Evolutionary conservation across 2,113 vertebrate genomes (phyloP).

Genomic region (Tonatia bakeri): DNA sequence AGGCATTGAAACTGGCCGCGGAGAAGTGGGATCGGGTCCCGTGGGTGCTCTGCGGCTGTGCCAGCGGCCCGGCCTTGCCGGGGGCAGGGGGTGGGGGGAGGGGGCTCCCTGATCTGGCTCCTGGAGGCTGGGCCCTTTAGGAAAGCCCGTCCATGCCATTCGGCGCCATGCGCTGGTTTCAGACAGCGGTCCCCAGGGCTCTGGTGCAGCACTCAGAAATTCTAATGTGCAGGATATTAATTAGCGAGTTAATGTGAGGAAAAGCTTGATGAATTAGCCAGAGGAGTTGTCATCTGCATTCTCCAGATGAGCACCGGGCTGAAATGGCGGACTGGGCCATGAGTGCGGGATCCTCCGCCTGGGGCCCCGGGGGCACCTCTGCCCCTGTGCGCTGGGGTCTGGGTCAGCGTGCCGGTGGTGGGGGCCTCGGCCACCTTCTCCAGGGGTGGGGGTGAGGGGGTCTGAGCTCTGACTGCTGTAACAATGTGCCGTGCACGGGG

Average conservation of each 20-base stretch:
- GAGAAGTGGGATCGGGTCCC: fast-evolving
- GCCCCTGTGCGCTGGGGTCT: background rate
- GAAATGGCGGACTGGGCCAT: background rate
- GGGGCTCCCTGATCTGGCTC: background rate
- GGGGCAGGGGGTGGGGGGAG: fast-evolving
- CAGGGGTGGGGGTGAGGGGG: background rate
- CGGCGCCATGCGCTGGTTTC: background rate
- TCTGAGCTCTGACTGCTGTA: fast-evolving
- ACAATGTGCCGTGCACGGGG: fast-evolving
- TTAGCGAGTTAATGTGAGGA: background rate
- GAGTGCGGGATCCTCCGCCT: fast-evolving
- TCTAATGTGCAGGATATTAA: background rate
- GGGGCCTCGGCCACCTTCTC: background rate
- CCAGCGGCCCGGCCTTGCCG: fast-evolving
- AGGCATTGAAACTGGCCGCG: fast-evolving
- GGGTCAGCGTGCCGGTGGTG: background rate
- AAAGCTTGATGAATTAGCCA: background rate
- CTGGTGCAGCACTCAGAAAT: fast-evolving
- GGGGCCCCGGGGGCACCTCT: fast-evolving
- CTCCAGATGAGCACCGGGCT: background rate
- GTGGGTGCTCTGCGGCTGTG: background rate
- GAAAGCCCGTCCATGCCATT: background rate
- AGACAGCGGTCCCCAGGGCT: background rate
- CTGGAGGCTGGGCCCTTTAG: background rate
- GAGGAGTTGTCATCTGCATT: background rate